Conservation (phyloP, 1,140 invertebrate genomes). For the Ruditapes philippinarum region DNA sequence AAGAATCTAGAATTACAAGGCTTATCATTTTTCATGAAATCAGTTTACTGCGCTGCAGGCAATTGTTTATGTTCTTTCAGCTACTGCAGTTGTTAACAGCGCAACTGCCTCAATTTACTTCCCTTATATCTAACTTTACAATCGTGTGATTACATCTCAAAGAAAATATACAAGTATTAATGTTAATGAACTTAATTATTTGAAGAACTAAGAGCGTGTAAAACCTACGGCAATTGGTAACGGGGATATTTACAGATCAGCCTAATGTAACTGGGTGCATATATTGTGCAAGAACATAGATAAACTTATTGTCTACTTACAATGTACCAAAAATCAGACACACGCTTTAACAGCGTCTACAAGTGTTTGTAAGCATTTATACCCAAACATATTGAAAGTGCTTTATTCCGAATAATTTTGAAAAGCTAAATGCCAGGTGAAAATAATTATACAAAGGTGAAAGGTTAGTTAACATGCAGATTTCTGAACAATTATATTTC, state of each 20-base stretch:
- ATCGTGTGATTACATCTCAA: neutral
- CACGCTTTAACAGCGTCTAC: too few species aligned
- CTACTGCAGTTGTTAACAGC: neutral
- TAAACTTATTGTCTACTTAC: too few species aligned
- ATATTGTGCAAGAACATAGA: neutral
- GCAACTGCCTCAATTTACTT: neutral
- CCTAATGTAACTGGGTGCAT: neutral
- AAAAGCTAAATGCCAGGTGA: too few species aligned
- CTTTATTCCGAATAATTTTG: too few species aligned
- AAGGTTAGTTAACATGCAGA: too few species aligned
- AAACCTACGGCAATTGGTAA: neutral
- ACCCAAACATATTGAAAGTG: too few species aligned
- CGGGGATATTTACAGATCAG: neutral
- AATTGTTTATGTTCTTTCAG: neutral
- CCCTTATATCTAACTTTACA: neutral
- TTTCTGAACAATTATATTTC: too few species aligned
- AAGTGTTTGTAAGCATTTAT: too few species aligned
- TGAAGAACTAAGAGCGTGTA: neutral
- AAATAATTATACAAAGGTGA: too few species aligned
- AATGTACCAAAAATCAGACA: too few species aligned
- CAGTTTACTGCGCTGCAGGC: neutral
- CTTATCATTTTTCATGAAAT: neutral
- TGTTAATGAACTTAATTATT: conserved; percentile 24
- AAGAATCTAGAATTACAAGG: conserved; percentile 11
- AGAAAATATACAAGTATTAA: conserved; percentile 18